Conservation (phyloP, 53 echinoderm and acorn worm species). For the Stichopus horrens region DNA sequence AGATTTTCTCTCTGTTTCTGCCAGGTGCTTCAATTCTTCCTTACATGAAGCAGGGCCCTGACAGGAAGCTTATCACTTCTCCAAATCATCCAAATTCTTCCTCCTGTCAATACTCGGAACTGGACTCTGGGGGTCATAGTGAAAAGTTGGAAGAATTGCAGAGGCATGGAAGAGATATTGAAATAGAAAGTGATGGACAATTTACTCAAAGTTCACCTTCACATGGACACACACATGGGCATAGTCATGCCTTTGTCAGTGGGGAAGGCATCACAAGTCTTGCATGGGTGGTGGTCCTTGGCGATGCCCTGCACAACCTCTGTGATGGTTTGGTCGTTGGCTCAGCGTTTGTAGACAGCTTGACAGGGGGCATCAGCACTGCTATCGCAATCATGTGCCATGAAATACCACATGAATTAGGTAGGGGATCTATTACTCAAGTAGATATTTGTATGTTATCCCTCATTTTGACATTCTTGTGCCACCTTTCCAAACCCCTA, state of each 20-base stretch:
- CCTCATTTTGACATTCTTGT: too few relatives aligned
- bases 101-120: not conserved
- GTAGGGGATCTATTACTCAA: constrained; percentile 49
- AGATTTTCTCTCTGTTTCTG: too few relatives aligned
- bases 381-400: constrained; percentile 98
- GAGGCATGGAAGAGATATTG: not conserved
- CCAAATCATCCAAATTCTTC: not conserved
- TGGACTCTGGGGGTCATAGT: not conserved
- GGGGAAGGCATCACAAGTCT: constrained; percentile 70
- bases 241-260: constrained; percentile 44
- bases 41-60: not conserved
- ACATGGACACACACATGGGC: constrained; percentile 70
- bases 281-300: constrained; percentile 95
- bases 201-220: not conserved
- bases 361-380: constrained; percentile 92
- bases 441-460: too few relatives aligned
- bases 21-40: too few relatives aligned
- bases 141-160: not conserved
- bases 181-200: not conserved
- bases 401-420: constrained; percentile 97
- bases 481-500: too few relatives aligned
- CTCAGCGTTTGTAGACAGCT: constrained; percentile 90
- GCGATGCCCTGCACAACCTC: constrained; percentile 95
- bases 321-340: constrained; percentile 91
- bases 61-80: not conserved